Base-by-base conservation (phyloP, 1,140 invertebrate genomes). In the Globodera ellingtonae region DNA sequence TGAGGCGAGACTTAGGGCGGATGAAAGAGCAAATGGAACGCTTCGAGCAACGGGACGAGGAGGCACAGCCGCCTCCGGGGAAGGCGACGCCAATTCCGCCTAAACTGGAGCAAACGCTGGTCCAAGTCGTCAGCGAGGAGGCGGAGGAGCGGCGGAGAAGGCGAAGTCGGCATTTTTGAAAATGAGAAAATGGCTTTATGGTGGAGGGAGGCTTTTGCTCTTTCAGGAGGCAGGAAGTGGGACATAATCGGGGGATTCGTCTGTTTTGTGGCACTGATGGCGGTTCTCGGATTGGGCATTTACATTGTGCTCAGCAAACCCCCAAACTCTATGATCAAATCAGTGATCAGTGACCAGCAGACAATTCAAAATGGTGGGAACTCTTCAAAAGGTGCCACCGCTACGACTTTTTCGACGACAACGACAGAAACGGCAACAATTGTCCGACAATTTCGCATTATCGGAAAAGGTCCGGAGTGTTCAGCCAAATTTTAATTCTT, bases 91-190 rank as follows among this genome's bases (percentile, higher is more conserved):
- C 56, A 62, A 62, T 62, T 13, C 56, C 56, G 56, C 56, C 56
- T 15, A 77, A 77, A 77, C n/a, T 77, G 48, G 65, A 50, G 13
- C 62, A 77, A 9, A 78, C 56, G n/a, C 69, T 75, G 47, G 70
- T 35, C 67, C 48, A 80, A 48, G 71, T 67, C 18, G 79, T 80
- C 56, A 72, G 69, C 47, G 79, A 80, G 52, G 79, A 80, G 56
- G 72, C 18, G n/a, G 79, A 80, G 62, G 74, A 80, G 13, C 44
- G 75, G 18, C n/a, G 75, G 13, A 24, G 35, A 2, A 77, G 24
- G 47, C 70, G 48, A 50, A 77, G 75, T 67, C 44, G 47, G 9
- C 21, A 13, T 24, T n/a, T n/a, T 13, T 7, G 59, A 13, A 70
- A 69, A 69, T 44, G 21, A n/a, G 8, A n/a, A 69, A 10, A 15